Conservation (phyloP, 2,113 vertebrate species). For the Dipodomys ordii region DNA sequence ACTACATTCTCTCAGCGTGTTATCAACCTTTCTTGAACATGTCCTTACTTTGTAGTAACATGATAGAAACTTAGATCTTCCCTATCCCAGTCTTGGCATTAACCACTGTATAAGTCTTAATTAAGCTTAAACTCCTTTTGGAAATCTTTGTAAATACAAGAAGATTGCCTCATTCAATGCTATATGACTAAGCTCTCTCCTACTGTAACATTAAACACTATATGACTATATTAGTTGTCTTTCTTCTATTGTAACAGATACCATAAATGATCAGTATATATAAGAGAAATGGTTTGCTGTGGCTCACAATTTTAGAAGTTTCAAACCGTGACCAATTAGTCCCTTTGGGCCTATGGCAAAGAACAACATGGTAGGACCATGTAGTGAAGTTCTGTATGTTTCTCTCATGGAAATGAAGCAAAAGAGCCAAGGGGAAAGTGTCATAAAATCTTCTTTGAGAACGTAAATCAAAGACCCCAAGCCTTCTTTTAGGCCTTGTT, state of each 20-base stretch:
- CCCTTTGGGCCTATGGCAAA: neutral
- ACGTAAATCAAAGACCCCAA: neutral
- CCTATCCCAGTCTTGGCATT: neutral
- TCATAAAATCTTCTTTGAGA: neutral
- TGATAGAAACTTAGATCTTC: neutral
- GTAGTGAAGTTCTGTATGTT: neutral
- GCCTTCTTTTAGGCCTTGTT: neutral
- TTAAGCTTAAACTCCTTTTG: conserved; percentile 29
- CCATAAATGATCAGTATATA: neutral
- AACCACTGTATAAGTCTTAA: neutral
- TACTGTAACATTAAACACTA: neutral
- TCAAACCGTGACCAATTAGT: neutral
- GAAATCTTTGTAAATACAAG: neutral
- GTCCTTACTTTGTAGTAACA: neutral
- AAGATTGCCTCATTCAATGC: neutral
- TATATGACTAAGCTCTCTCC: neutral
- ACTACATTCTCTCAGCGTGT: neutral
- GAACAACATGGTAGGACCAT: neutral
- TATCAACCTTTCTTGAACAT: neutral
- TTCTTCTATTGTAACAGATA: neutral
- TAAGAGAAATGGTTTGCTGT: neutral
- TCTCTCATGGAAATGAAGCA: neutral
- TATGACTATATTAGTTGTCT: neutral
- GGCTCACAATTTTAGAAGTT: neutral
- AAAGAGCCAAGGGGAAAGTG: neutral